phyloP scores from a whole-genome alignment of 64 coral and sea anemone species.

The Porites lutea region DNA sequence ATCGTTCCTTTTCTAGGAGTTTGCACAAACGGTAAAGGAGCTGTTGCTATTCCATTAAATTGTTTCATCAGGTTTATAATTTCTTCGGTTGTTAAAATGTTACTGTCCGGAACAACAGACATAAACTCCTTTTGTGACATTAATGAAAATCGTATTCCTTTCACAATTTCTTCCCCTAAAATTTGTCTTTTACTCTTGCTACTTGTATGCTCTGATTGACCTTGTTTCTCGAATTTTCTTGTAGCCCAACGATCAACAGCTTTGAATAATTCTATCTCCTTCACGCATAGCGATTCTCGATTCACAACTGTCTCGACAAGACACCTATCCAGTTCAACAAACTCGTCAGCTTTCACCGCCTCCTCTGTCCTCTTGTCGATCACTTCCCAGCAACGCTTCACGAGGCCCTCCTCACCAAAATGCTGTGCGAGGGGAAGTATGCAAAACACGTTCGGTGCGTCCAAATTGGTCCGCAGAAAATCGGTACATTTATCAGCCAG shows the following conservation, averaged over 20 bases:
- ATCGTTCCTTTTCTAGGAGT: slow-evolving; percentile 24
- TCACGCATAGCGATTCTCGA: background rate
- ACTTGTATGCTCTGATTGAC: background rate
- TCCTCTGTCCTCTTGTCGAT: slow-evolving; percentile 10
- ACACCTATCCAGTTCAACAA: slow-evolving; percentile 18
- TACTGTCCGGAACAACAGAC: slow-evolving; percentile 28
- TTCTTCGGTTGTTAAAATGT: slow-evolving; percentile 18
- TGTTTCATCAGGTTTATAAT: slow-evolving; percentile 47
- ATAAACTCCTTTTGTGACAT: slow-evolving; percentile 54
- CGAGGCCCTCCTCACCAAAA: background rate
- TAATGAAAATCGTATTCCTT: slow-evolving; percentile 15
- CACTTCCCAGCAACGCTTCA: slow-evolving; percentile 14
- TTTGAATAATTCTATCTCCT: slow-evolving; percentile 27
- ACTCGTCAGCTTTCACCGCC: background rate
- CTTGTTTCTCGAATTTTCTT: slow-evolving; percentile 4
- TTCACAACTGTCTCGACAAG: slow-evolving; percentile 18
- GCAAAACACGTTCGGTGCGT: slow-evolving; percentile 17
- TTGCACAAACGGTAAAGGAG: slow-evolving; percentile 2
- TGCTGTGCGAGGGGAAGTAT: slow-evolving; percentile 12
- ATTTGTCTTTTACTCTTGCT: background rate
- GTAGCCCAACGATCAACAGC: slow-evolving; percentile 37
- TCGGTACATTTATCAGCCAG: slow-evolving; percentile 6
- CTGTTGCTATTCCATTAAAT: background rate
- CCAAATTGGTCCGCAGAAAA: background rate
- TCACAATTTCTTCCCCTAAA: slow-evolving; percentile 17